Conservation (phyloP, 1,140 invertebrate genomes). For the Eumeta japonica region DNA sequence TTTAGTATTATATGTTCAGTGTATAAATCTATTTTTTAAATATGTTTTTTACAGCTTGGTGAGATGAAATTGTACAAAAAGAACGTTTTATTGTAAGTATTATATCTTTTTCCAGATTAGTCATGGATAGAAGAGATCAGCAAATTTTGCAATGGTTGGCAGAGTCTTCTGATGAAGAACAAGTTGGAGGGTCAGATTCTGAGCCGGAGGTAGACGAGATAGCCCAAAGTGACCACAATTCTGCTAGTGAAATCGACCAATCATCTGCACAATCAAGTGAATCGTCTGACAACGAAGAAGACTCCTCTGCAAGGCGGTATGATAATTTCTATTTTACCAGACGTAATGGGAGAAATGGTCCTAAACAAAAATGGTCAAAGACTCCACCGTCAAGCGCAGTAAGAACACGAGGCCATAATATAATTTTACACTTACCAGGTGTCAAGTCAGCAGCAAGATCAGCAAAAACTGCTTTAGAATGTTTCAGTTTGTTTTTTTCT, state of each 20-base stretch:
- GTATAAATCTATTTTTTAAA: background rate
- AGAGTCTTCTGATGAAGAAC: background rate
- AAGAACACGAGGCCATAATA: background rate
- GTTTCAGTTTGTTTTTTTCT: background rate
- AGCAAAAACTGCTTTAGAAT: background rate
- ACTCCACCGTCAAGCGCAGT: too few species aligned
- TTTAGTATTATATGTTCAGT: conserved; percentile 1
- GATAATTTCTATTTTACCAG: background rate
- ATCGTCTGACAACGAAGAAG: background rate
- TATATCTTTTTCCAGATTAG: too few species aligned
- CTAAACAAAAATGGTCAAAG: background rate
- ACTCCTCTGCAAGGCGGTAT: background rate
- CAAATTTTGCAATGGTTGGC: background rate
- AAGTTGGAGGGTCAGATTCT: background rate
- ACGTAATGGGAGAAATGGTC: background rate
- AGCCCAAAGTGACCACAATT: background rate
- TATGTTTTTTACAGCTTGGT: background rate
- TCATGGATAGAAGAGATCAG: background rate
- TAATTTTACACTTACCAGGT: conserved; percentile 1
- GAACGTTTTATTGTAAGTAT: background rate
- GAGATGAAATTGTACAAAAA: background rate
- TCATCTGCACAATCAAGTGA: background rate
- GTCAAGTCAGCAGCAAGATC: background rate
- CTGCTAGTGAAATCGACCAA: background rate
- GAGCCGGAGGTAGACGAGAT: background rate